These are phyloP conservation scores for Pantherophis guttatus DNA, from an alignment of 2,113 vertebrate genomes.

Conservation along the genomic window DNA sequence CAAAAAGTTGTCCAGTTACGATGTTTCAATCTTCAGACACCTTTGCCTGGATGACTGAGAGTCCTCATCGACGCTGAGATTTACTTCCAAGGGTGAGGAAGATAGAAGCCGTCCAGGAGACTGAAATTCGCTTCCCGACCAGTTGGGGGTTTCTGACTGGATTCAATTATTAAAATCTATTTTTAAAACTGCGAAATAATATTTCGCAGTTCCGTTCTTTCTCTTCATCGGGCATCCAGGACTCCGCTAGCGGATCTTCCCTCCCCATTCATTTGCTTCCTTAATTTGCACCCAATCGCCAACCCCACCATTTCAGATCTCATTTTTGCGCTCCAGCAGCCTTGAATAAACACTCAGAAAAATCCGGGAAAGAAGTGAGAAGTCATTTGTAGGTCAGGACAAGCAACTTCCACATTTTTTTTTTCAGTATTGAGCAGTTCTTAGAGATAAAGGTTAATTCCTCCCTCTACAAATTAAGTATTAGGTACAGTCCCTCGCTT, in stretches of 20 bases:
- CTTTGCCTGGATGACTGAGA: neutral
- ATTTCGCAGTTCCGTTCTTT: neutral
- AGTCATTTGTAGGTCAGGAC: conserved; percentile 75
- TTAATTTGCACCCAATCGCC: neutral
- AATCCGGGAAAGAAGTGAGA: conserved; percentile 65
- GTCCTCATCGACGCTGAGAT: neutral
- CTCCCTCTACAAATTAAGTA: neutral
- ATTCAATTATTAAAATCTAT: neutral
- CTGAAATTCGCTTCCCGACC: neutral
- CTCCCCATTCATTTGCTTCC: neutral
- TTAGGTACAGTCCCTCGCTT: neutral
- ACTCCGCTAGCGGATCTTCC: neutral
- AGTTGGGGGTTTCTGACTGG: neutral
- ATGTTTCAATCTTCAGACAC: neutral
- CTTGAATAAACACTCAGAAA: conserved; percentile 52
- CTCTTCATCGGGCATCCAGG: neutral
- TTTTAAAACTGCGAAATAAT: neutral
- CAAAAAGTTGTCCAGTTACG: neutral
- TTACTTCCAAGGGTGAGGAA: neutral
- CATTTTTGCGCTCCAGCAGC: conserved; percentile 55
- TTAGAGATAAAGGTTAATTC: neutral
- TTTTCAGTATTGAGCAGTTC: conserved; percentile 53
- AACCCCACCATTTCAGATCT: conserved; percentile 27
- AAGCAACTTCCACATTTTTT: conserved; percentile 54
- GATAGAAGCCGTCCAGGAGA: neutral